Conservation (phyloP, 2,888 invertebrate genomes). For the Vanessa cardui region DNA sequence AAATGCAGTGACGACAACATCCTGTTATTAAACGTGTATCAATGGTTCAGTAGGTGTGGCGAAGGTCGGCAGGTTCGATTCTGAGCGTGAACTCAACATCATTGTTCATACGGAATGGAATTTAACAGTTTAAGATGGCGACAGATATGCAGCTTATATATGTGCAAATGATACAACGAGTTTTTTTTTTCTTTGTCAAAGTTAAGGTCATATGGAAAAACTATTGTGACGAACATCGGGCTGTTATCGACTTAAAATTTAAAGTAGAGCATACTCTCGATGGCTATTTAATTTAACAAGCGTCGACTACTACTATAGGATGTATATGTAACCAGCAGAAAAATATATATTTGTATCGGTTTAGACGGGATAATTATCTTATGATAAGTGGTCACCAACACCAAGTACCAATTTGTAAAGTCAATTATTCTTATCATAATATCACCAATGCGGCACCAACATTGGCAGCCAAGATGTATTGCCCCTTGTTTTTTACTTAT, state of each 20-base stretch:
- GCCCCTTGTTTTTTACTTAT: no score
- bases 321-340: no score
- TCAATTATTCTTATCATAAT: no score
- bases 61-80: slow-evolving; percentile 66
- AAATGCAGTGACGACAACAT: slow-evolving; percentile 65
- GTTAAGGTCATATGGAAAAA: not conserved
- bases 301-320: no score
- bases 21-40: slow-evolving; percentile 60
- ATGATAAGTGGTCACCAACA: no score
- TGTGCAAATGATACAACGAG: slow-evolving; percentile 6
- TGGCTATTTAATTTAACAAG: no score
- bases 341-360: no score
- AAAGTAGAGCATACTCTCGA: not conserved
- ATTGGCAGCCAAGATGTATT: no score
- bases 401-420: no score
- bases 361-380: no score
- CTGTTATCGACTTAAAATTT: not conserved
- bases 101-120: slow-evolving; percentile 41
- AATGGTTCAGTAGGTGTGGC: slow-evolving; percentile 66
- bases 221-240: not conserved
- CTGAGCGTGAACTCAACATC: slow-evolving; percentile 47
- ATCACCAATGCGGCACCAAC: no score
- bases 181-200: slow-evolving; percentile 2
- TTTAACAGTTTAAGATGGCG: slow-evolving; percentile 37
- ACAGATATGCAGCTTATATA: slow-evolving; percentile 25